These are phyloP conservation scores for Drosophila albomicans DNA, from an alignment of 1,140 invertebrate species.

Conservation along the genomic window DNA sequence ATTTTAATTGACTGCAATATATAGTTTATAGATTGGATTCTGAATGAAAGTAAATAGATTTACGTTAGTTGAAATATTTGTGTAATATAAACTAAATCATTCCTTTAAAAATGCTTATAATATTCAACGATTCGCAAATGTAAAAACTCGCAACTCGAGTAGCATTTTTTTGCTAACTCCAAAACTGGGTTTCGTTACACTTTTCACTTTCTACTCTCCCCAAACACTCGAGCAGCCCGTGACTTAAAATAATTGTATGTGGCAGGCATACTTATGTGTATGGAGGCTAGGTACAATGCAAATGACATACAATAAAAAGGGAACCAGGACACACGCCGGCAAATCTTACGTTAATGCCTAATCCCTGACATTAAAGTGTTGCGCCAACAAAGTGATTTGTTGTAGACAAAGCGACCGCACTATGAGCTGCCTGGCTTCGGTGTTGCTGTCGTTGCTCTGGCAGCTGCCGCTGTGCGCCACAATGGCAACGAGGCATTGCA, in stretches of 20 bases:
- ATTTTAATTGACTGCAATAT: neutral
- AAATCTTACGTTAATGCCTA: slow-evolving; percentile 80
- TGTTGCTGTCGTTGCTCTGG: no score
- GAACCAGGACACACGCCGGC: slow-evolving; percentile 43
- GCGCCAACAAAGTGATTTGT: slow-evolving; percentile 82
- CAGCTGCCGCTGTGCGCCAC: slow-evolving; percentile 39
- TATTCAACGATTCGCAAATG: slow-evolving; percentile 9
- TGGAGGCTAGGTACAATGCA: slow-evolving; percentile 31
- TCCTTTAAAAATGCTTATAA: slow-evolving; percentile 5
- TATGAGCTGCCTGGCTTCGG: slow-evolving; percentile 37
- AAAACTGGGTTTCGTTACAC: slow-evolving; percentile 12
- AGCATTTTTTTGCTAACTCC: neutral
- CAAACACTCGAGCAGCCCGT: slow-evolving; percentile 16
- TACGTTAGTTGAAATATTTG: neutral
- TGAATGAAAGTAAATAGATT: no score
- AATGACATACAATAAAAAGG: slow-evolving; percentile 50
- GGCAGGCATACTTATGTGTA: slow-evolving; percentile 5
- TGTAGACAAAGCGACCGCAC: slow-evolving; percentile 73
- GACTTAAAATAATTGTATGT: slow-evolving; percentile 39
- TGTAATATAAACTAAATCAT: neutral
- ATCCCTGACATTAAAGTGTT: slow-evolving; percentile 81
- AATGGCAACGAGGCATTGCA: slow-evolving; percentile 74
- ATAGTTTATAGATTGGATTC: no score
- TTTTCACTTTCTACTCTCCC: slow-evolving; percentile 7
- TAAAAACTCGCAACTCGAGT: slow-evolving; percentile 21